These are phyloP conservation scores for Ectropis grisescens DNA, from an alignment of 1,140 invertebrate genomes.

Conservation along the genomic window DNA sequence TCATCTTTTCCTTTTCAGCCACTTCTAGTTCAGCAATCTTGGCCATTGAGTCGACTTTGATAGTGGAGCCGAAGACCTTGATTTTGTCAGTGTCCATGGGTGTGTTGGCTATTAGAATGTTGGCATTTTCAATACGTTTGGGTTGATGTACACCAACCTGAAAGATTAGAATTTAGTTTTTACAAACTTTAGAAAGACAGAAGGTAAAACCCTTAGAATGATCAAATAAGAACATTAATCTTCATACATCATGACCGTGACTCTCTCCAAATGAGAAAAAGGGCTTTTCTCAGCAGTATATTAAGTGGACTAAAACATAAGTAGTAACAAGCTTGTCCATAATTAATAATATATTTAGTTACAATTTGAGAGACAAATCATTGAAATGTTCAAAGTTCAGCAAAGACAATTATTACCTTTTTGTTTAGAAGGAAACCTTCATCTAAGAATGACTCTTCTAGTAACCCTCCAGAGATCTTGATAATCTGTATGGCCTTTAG, in stretches of 20 bases:
- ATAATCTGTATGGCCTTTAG: constrained; percentile 98
- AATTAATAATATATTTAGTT: too few species aligned
- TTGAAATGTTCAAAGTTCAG: too few species aligned
- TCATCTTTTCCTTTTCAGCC: constrained; percentile 99
- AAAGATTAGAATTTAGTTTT: constrained; percentile 5
- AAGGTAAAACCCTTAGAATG: constrained; percentile 1
- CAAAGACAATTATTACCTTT: too few species aligned
- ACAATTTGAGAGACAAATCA: too few species aligned
- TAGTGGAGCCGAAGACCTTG: constrained; percentile 99
- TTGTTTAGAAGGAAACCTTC: constrained; percentile 99
- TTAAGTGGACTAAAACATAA: too few species aligned
- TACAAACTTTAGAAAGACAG: constrained; percentile 9
- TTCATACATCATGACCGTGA: too few species aligned
- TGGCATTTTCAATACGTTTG: constrained; percentile 91
- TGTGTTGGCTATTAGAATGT: constrained; percentile 99
- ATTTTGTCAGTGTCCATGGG: constrained; percentile 99
- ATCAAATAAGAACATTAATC: too few species aligned
- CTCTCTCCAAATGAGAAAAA: too few species aligned
- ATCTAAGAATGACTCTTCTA: constrained; percentile 97
- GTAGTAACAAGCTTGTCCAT: too few species aligned
- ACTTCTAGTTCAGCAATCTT: constrained; percentile 98
- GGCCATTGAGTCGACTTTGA: constrained; percentile 97
- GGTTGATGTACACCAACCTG: constrained; percentile 82
- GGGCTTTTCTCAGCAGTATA: too few species aligned
- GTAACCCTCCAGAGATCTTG: constrained; percentile 93